phyloP scores from a whole-genome alignment of 2,888 invertebrate species.

The Agapetus fuscipes region DNA sequence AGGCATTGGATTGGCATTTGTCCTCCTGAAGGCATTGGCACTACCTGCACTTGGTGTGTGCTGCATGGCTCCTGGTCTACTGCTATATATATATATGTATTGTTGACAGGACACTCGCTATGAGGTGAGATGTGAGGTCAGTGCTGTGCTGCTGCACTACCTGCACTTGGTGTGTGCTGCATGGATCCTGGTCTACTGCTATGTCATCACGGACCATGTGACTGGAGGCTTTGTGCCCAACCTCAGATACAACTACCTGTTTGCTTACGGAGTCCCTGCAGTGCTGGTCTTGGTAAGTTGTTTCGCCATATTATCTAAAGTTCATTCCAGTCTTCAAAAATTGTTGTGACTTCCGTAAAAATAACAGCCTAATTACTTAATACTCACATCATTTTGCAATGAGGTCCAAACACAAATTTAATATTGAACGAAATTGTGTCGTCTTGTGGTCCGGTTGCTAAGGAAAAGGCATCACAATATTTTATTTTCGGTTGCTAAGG shows the following conservation, averaged over 20 bases:
- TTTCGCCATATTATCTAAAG: no score
- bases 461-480: no score
- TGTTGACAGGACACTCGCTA: constrained; percentile 50
- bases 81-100: constrained; percentile 44
- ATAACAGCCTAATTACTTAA: no score
- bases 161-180: constrained; percentile 57
- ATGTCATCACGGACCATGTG: constrained; percentile 49
- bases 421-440: no score
- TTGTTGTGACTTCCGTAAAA: no score
- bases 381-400: no score
- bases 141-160: constrained; percentile 59
- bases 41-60: constrained; percentile 58
- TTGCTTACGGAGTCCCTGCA: constrained; percentile 54
- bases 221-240: constrained; percentile 38
- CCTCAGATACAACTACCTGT: constrained; percentile 48
- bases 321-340: no score
- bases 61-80: constrained; percentile 60
- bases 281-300: constrained; percentile 54
- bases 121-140: constrained; percentile 52
- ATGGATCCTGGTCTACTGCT: constrained; percentile 59
- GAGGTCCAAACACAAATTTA: no score
- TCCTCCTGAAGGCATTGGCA: no score
- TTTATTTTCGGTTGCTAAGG: no score
- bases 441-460: no score
- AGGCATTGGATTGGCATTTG: no score